These are phyloP conservation scores for Nephrotoma appendiculata DNA, from an alignment of 2,888 invertebrate genomes.

Conservation along the genomic window DNA sequence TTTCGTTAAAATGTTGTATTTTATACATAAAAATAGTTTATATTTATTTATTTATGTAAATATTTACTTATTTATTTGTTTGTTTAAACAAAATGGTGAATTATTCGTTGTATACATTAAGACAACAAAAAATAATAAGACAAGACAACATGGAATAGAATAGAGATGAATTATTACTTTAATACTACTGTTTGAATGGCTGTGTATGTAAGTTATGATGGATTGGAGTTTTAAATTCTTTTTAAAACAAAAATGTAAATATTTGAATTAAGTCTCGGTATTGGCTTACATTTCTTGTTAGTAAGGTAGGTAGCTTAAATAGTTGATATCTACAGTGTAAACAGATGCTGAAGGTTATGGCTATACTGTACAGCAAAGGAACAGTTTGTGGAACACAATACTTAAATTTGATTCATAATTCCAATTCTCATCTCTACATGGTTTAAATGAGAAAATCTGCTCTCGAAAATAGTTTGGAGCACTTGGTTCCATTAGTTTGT, in stretches of 20 bases:
- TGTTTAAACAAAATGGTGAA: background rate
- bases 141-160: background rate
- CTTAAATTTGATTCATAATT: too few relatives aligned
- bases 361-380: too few relatives aligned
- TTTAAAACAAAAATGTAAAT: background rate
- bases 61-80: background rate
- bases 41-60: background rate
- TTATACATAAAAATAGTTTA: background rate
- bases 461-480: background rate
- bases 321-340: too few relatives aligned
- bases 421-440: background rate
- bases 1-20: background rate
- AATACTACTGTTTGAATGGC: background rate
- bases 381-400: too few relatives aligned
- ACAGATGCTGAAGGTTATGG: too few relatives aligned
- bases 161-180: background rate
- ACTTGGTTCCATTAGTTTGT: background rate
- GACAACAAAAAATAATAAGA: background rate
- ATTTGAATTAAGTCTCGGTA: background rate
- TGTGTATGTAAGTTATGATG: background rate
- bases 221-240: background rate
- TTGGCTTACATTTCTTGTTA: background rate
- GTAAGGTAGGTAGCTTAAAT: too few relatives aligned
- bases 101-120: background rate
- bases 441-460: background rate